Conservation (phyloP, 2,797 vertebrate species). For the Dipus sagitta region DNA sequence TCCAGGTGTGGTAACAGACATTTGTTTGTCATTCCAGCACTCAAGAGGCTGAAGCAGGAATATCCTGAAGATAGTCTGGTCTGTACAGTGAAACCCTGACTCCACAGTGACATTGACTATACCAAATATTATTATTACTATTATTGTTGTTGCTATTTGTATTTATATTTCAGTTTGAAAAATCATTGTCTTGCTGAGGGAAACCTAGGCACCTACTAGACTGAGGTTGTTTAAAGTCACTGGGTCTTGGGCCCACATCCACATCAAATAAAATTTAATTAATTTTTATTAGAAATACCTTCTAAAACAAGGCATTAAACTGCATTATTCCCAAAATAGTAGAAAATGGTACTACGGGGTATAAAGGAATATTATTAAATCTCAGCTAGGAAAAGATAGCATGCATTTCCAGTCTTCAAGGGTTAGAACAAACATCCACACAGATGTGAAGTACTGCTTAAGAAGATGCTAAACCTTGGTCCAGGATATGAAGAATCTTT, state of each 20-base stretch:
- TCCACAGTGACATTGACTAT: background rate
- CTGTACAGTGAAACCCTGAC: background rate
- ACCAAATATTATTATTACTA: background rate
- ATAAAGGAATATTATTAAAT: conserved; percentile 7
- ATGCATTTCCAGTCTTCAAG: background rate
- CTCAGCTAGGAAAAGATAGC: conserved; percentile 49
- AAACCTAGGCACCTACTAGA: conserved; percentile 3
- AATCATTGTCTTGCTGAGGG: conserved; percentile 43
- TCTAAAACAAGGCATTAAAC: conserved; percentile 52
- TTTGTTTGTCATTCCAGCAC: background rate
- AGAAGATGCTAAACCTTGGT: background rate
- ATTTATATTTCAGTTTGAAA: conserved; percentile 48
- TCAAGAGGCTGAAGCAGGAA: background rate
- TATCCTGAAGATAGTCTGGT: background rate
- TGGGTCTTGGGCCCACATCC: background rate
- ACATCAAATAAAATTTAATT: conserved; percentile 60
- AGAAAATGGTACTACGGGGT: background rate
- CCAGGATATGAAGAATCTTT: background rate
- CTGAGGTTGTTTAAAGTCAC: conserved; percentile 15
- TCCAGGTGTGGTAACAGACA: background rate
- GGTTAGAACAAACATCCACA: background rate
- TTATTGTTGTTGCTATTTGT: background rate
- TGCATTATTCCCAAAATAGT: conserved; percentile 36
- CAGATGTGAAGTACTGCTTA: background rate
- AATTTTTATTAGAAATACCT: conserved; percentile 41